Conservation (phyloP, 2,888 invertebrate species). For the Drosophila incognita region DNA sequence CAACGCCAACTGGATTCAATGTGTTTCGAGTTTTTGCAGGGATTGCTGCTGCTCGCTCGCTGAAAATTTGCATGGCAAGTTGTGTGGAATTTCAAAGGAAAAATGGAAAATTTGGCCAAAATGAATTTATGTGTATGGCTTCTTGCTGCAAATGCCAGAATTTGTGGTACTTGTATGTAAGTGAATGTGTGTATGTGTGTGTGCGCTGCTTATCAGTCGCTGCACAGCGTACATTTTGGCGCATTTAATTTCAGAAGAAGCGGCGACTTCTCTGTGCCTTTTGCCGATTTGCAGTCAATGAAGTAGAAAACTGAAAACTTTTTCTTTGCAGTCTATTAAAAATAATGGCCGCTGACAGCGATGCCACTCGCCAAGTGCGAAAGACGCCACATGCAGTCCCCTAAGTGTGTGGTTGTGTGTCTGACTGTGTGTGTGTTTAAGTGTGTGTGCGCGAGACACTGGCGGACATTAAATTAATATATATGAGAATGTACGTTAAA, state of each 20-base stretch:
- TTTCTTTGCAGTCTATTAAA: slow-evolving; percentile 78
- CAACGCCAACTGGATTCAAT: slow-evolving; percentile 18
- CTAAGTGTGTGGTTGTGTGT: slow-evolving; percentile 18
- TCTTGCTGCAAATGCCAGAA: slow-evolving; percentile 54
- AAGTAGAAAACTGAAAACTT: slow-evolving; percentile 80
- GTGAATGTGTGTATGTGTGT: slow-evolving; percentile 10
- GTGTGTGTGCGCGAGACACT: slow-evolving; percentile 54
- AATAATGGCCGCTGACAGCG: slow-evolving; percentile 73
- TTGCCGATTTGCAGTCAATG: slow-evolving; percentile 76
- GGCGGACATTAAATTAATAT: slow-evolving; percentile 64
- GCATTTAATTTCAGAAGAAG: slow-evolving; percentile 70
- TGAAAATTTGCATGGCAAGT: slow-evolving; percentile 51
- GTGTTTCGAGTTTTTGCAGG: slow-evolving; percentile 15
- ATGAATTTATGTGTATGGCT: slow-evolving; percentile 74
- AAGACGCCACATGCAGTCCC: slow-evolving; percentile 56
- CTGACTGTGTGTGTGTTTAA: slow-evolving; percentile 24
- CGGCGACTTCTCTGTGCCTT: slow-evolving; percentile 44
- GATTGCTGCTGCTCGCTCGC: neutral
- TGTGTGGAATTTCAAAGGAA: slow-evolving; percentile 35
- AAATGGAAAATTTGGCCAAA: slow-evolving; percentile 47
- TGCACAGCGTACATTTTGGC: slow-evolving; percentile 72
- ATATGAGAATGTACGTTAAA: slow-evolving; percentile 28
- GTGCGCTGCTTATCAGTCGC: slow-evolving; percentile 66
- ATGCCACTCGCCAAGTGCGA: slow-evolving; percentile 59
- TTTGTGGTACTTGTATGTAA: slow-evolving; percentile 11